A percentile compares a stretch with the other conserved stretches of the same genome.
Evolutionary conservation across 2,888 invertebrate species (phyloP).

Genomic region (Amphipoea lucens): DNA sequence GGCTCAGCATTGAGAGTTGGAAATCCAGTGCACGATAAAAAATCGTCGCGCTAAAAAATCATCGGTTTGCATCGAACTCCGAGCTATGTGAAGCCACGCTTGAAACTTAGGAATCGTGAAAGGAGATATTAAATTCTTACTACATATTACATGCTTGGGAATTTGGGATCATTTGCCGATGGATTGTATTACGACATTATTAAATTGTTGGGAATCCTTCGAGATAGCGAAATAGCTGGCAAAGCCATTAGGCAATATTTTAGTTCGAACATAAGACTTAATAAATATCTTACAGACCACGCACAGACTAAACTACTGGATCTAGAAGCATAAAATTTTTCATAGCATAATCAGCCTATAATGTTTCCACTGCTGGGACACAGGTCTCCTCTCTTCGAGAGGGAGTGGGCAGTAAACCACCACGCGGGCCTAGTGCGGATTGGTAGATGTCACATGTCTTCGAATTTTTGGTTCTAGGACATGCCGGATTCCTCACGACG

Average conservation of each 20-base stretch:
- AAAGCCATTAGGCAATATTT: background rate
- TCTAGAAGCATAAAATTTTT: background rate
- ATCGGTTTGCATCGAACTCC: constrained; percentile 6
- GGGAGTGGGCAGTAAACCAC: no score
- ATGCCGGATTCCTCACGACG: no score
- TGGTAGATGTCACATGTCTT: no score
- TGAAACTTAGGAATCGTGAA: constrained; percentile 28
- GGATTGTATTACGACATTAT: constrained; percentile 29
- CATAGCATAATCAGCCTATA: background rate
- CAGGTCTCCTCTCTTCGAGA: no score
- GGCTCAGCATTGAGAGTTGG: background rate
- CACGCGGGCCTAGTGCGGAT: no score
- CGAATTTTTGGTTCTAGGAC: no score
- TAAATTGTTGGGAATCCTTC: constrained; percentile 23
- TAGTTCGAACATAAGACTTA: background rate
- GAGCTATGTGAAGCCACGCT: background rate
- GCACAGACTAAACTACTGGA: background rate
- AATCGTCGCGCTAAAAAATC: background rate
- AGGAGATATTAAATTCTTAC: constrained; percentile 41
- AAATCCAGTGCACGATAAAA: background rate
- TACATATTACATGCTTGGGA: constrained; percentile 25
- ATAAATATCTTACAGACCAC: background rate
- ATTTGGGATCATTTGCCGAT: background rate
- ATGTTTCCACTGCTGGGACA: no score
- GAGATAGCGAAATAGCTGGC: background rate